phyloP scores from a whole-genome alignment of 2,113 vertebrate species.

The Delphinus delphis region DNA sequence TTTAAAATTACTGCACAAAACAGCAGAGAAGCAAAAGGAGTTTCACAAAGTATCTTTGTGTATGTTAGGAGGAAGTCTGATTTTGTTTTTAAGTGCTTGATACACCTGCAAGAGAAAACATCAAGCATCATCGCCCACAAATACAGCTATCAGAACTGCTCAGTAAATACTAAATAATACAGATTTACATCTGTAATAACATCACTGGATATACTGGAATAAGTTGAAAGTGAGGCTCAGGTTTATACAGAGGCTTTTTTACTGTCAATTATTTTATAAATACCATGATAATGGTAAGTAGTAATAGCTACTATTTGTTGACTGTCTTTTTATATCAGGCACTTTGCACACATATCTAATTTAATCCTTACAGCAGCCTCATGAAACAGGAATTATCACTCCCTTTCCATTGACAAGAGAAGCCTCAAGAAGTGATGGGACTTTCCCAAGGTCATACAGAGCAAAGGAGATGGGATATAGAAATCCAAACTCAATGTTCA shows the following conservation, averaged over 20 bases:
- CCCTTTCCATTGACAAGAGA: conserved; percentile 13
- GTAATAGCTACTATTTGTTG: not conserved
- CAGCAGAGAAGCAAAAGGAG: not conserved
- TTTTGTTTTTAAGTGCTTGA: conserved; percentile 35
- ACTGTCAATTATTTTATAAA: conserved; percentile 29
- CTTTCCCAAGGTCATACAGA: not conserved
- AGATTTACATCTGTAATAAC: not conserved
- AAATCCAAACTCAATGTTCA: conserved; percentile 18
- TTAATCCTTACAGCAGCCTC: not conserved
- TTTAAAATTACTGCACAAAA: not conserved
- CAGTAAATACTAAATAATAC: not conserved
- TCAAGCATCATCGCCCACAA: not conserved
- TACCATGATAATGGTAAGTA: not conserved
- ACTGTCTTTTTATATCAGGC: not conserved
- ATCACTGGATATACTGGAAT: not conserved
- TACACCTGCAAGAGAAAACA: conserved; percentile 25
- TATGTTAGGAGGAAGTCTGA: not conserved
- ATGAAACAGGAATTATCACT: conserved; percentile 32
- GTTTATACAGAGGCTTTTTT: conserved; percentile 36
- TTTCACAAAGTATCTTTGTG: not conserved
- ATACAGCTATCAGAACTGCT: not conserved
- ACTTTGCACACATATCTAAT: not conserved
- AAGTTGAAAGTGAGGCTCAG: conserved; percentile 25
- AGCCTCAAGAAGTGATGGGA: not conserved
- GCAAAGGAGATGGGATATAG: not conserved